These are phyloP conservation scores for Tinamus major DNA, from an alignment of 2,797 vertebrate genomes.

Conservation along the genomic window DNA sequence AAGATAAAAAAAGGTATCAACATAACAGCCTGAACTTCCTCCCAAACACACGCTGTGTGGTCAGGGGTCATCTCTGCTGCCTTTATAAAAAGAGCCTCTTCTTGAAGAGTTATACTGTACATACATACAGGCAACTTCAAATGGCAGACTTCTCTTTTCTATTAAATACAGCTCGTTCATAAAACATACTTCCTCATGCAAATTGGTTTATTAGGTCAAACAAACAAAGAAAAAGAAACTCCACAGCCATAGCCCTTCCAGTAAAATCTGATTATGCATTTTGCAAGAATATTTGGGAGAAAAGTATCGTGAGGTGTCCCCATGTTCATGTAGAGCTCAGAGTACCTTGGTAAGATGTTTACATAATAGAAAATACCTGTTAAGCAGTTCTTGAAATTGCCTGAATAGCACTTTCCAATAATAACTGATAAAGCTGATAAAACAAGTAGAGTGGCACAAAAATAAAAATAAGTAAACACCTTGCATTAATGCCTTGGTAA, in stretches of 20 bases:
- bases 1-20: slow-evolving; percentile 63
- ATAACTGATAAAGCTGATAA: neutral
- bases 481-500: too few species aligned
- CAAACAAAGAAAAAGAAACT: neutral
- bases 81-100: neutral
- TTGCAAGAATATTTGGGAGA: accelerated
- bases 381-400: neutral
- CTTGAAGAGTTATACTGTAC: neutral
- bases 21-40: slow-evolving; percentile 73
- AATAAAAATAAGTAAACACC: neutral
- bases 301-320: accelerated
- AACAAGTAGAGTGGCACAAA: neutral
- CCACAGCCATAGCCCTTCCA: neutral
- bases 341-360: neutral
- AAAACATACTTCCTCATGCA: neutral
- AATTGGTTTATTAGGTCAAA: neutral
- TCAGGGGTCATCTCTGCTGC: slow-evolving; percentile 31
- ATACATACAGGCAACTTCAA: accelerated
- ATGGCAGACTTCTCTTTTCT: neutral
- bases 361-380: neutral
- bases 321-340: accelerated
- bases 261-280: neutral
- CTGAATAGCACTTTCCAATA: neutral
- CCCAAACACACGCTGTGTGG: slow-evolving; percentile 4
- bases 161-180: neutral